Evolutionary conservation across 2,113 vertebrate genomes (phyloP).

Genomic region (Thamnophis sirtalis): DNA sequence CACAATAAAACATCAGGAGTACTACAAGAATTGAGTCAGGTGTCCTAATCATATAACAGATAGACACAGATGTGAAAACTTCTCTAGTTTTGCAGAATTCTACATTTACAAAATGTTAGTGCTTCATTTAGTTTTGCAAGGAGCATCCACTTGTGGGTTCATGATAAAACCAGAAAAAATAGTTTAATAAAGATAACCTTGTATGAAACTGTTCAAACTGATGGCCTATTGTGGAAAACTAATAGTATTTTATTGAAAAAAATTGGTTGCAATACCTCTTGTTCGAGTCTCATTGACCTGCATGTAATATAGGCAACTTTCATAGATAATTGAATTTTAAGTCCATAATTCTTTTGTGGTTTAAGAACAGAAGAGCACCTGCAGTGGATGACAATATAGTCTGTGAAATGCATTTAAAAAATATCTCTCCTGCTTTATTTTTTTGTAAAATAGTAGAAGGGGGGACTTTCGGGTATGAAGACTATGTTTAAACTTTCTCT

Average conservation of each 20-base stretch:
- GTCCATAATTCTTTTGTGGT: neutral
- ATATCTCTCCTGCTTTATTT: neutral
- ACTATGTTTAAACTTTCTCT: neutral
- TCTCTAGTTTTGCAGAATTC: slow-evolving; percentile 4
- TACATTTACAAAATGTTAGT: neutral
- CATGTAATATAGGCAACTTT: neutral
- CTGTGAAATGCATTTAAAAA: neutral
- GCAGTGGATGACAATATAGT: neutral
- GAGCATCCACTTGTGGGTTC: slow-evolving; percentile 26
- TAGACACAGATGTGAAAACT: neutral
- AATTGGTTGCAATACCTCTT: neutral
- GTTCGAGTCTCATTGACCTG: neutral
- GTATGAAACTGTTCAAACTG: slow-evolving; percentile 52
- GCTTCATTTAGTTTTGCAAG: neutral
- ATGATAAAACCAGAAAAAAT: slow-evolving; percentile 32
- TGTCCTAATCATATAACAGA: neutral
- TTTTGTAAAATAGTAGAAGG: neutral
- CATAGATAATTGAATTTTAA: neutral
- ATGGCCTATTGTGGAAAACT: slow-evolving; percentile 63
- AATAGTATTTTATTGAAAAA: slow-evolving; percentile 39
- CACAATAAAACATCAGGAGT: neutral
- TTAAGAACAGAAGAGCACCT: neutral
- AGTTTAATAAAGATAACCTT: slow-evolving; percentile 54
- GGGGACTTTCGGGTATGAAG: neutral
- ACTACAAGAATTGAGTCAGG: neutral